Evolutionary conservation across 2,888 invertebrate species (phyloP).

Genomic region (Lordiphosa fenestrarum): DNA sequence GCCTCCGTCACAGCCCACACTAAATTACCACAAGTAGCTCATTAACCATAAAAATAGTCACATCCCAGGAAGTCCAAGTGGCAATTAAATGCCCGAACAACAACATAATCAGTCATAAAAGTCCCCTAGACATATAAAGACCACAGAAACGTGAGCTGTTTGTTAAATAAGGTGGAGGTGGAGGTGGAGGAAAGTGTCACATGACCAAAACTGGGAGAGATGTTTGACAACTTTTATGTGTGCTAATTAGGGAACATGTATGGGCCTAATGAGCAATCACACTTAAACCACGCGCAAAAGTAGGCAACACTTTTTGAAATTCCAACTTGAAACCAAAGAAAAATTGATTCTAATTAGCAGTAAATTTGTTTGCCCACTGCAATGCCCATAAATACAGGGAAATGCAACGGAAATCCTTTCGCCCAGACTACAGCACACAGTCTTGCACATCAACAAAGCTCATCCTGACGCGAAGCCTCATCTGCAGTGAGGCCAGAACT

Average conservation of each 20-base stretch:
- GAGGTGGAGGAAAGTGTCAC: constrained; percentile 50
- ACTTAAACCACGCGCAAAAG: constrained; percentile 16
- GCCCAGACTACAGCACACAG: constrained; percentile 5
- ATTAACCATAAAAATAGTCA: constrained; percentile 71
- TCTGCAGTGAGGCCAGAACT: constrained; percentile 35
- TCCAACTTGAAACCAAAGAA: constrained; percentile 12
- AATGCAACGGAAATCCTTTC: constrained; percentile 2
- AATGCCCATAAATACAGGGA: constrained; percentile 4
- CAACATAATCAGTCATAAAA: constrained; percentile 71
- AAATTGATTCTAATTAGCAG: constrained; percentile 50
- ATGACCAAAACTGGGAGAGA: constrained; percentile 43
- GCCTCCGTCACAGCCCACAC: constrained; percentile 8
- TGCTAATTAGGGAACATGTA: constrained; percentile 58
- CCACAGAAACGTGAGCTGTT: constrained; percentile 55
- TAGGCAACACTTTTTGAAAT: constrained; percentile 36
- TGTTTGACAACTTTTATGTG: constrained; percentile 42
- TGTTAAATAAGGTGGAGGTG: constrained; percentile 36
- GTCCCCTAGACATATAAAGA: constrained; percentile 13
- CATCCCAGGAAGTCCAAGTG: constrained; percentile 55
- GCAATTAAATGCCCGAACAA: constrained; percentile 68
- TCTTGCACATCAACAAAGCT: constrained; percentile 12
- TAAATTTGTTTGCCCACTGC: constrained; percentile 26
- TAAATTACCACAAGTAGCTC: constrained; percentile 56
- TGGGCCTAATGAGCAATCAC: constrained; percentile 41
- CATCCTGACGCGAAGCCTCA: constrained; percentile 15